Conservation (phyloP, 2,113 vertebrate genomes). For the Etia nguti region DNA sequence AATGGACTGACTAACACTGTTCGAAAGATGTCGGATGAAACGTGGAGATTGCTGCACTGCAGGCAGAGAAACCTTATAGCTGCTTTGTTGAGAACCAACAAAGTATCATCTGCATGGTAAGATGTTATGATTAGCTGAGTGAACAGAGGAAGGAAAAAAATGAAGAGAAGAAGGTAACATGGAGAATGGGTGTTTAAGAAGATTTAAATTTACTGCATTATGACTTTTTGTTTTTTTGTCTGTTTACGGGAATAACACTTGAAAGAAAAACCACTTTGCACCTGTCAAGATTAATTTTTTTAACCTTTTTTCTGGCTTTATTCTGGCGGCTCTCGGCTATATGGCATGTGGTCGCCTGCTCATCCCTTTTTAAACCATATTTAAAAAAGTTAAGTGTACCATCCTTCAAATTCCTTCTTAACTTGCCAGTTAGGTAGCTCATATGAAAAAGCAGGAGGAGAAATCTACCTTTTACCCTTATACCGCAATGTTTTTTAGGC, state of each 20-base stretch:
- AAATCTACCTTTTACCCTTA: neutral
- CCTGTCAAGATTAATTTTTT: no score
- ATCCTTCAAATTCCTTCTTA: neutral
- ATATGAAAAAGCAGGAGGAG: neutral
- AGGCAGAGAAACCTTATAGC: neutral
- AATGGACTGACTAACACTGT: neutral
- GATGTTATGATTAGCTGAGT: neutral
- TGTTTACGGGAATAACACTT: no score
- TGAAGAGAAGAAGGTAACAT: neutral
- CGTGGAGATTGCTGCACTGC: neutral
- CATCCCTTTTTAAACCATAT: neutral
- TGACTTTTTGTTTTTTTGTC: no score
- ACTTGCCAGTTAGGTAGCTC: neutral
- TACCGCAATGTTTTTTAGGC: neutral
- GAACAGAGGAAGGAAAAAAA: neutral
- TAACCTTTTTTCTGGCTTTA: no score
- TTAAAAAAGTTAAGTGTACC: neutral
- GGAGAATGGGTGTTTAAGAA: neutral
- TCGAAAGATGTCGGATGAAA: neutral
- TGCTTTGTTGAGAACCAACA: neutral
- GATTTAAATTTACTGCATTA: neutral
- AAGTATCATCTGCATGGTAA: neutral
- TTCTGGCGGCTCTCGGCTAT: accelerated
- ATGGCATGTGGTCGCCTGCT: neutral
- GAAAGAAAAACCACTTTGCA: no score